Base-by-base conservation (phyloP, 1,140 invertebrate genomes). In the Zaprionus tsacasi region DNA sequence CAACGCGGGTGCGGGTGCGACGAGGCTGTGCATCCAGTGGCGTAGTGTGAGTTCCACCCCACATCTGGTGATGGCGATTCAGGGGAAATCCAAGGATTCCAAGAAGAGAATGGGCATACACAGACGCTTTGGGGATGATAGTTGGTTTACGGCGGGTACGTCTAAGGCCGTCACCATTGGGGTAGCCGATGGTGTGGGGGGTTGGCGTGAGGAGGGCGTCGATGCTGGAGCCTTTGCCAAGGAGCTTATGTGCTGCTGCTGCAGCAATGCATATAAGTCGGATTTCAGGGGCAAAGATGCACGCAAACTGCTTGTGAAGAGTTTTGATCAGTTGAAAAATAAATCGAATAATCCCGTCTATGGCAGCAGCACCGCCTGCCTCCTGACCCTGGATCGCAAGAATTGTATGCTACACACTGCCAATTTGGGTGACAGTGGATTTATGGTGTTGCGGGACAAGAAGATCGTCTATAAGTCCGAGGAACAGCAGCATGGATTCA, bases 101-200 rank as follows among this genome's bases (percentile, higher is more conserved):
- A 15, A 3, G 10, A 2, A 35, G 13, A 3, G 36, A 6, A 5
- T 17, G 48, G 5, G 11, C 1, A 3, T 33, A 0, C 12, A 13
- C 1, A 33, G 65, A 6, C 78, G 85, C 0, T 88, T 55, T 45
- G 83, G 83, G 2, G 83, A 88, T 60, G 81, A 88, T 45, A 83
- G 85, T 43, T 88, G 66, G 74, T 88, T 88, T 33, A 8, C 78
- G 2, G 60, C 60, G 54, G 75, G 70, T n/a, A 81, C 83, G 27
- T 74, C 78, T 2, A 56, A 25, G 21, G 81, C 83, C 3, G 83
- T 83, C 7, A 69, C 70, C 6, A 30, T 88, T 35, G 83, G 83
- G 40, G 85, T 88, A 45, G 83, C 85, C 4, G 83, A 88, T 12
- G 83, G 83, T 0, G 83, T 87, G 13, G 83, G 83, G 33, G 73